Percentiles rank a stretch among this genome's conserved stretches.
These are phyloP conservation scores for Stegophylla sp. DNA, from an alignment of 2,888 invertebrate species.

Conservation along the genomic window DNA sequence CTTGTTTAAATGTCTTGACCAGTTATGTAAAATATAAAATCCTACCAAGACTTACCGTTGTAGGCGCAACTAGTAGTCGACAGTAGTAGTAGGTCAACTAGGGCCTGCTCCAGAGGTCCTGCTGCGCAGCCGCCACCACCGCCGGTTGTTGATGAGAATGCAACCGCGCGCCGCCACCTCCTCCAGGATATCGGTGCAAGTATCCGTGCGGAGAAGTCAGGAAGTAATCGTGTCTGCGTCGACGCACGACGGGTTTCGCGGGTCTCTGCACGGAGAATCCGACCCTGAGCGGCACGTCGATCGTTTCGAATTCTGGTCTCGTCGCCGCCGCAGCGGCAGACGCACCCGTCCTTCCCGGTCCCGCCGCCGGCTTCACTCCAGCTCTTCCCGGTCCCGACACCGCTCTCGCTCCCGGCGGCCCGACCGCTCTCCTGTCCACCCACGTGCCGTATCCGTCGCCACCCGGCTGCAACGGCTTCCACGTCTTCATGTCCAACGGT, in stretches of 20 bases:
- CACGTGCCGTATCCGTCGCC: not conserved
- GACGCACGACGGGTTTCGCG: not conserved
- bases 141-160: not conserved
- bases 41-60: not conserved
- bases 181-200: too few species aligned
- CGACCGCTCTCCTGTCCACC: not conserved
- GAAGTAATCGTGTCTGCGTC: slow-evolving; percentile 22
- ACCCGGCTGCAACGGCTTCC: slow-evolving; percentile 19
- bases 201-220: not conserved
- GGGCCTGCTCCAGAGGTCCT: not conserved
- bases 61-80: too few species aligned
- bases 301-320: not conserved
- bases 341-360: not conserved
- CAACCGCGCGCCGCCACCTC: not conserved
- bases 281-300: slow-evolving; percentile 39
- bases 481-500: slow-evolving; percentile 50
- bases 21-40: not conserved
- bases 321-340: too few species aligned
- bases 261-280: slow-evolving; percentile 45
- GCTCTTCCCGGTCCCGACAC: not conserved
- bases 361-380: not conserved
- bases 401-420: not conserved
- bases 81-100: too few species aligned
- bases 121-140: not conserved
- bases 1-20: too few species aligned